phyloP scores from a whole-genome alignment of 2,888 invertebrate species.

The Hipparchia sbordonii region DNA sequence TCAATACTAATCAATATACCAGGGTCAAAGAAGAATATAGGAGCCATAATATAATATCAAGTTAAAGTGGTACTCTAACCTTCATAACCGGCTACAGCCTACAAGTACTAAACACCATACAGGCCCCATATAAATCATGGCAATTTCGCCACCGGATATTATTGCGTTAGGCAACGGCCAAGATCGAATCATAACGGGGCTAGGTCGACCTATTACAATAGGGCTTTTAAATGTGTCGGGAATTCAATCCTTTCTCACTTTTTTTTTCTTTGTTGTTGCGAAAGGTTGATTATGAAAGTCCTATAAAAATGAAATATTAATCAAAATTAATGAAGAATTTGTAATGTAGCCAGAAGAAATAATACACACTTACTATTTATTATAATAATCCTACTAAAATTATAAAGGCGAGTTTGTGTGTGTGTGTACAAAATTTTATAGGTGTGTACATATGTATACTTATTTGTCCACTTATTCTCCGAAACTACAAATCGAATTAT shows the following conservation, averaged over 20 bases:
- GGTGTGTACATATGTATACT: no score
- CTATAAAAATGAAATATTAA: background rate
- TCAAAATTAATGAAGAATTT: background rate
- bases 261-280: background rate
- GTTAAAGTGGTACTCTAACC: constrained; percentile 1
- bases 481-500: no score
- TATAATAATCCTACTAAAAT: no score
- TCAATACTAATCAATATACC: background rate
- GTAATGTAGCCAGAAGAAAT: background rate
- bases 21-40: background rate
- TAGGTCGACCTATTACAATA: constrained; percentile 34
- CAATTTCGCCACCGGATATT: constrained; percentile 45
- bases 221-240: constrained; percentile 30
- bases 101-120: background rate
- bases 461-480: no score
- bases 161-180: constrained; percentile 32
- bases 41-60: background rate
- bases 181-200: constrained; percentile 43
- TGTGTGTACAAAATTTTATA: no score
- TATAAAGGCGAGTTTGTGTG: no score
- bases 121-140: constrained; percentile 37
- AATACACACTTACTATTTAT: no score
- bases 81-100: background rate
- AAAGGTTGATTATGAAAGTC: background rate
- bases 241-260: background rate